Conservation (phyloP, 2,888 invertebrate genomes). For the Ichneumon xanthorius region DNA sequence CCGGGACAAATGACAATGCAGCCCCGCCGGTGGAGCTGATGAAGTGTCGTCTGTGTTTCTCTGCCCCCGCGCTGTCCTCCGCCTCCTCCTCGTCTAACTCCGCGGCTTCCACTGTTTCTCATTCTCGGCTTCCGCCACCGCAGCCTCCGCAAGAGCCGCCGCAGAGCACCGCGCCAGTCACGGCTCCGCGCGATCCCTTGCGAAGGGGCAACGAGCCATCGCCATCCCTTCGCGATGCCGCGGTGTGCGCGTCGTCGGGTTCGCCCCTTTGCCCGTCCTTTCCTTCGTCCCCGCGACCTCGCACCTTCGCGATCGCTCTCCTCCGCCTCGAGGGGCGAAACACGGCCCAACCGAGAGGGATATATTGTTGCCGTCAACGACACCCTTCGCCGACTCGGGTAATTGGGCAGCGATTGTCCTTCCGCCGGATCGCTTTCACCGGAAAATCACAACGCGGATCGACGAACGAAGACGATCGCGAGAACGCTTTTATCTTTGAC, state of each 20-base stretch:
- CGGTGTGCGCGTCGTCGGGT: background rate
- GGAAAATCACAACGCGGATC: slow-evolving; percentile 11
- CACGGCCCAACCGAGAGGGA: slow-evolving; percentile 56
- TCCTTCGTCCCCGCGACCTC: slow-evolving; percentile 74
- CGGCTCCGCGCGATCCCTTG: slow-evolving; percentile 28
- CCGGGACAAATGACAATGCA: slow-evolving; percentile 81
- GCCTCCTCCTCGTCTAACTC: slow-evolving; percentile 13
- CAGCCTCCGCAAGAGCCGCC: slow-evolving; percentile 6
- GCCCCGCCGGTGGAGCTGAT: slow-evolving; percentile 80
- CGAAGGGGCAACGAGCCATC: slow-evolving; percentile 29
- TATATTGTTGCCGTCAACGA: slow-evolving; percentile 80
- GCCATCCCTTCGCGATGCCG: slow-evolving; percentile 12
- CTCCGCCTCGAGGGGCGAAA: slow-evolving; percentile 53
- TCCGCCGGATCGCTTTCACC: slow-evolving; percentile 52
- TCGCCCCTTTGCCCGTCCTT: slow-evolving; percentile 44
- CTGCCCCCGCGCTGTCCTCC: slow-evolving; percentile 65
- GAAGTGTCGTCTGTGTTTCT: slow-evolving; percentile 80
- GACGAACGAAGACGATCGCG: background rate
- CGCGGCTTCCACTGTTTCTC: slow-evolving; percentile 50
- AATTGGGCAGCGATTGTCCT: slow-evolving; percentile 82
- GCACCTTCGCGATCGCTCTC: slow-evolving; percentile 64
- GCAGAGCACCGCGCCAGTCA: background rate
- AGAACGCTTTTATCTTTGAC: background rate
- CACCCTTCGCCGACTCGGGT: slow-evolving; percentile 77
- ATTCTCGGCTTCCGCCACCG: slow-evolving; percentile 31